These are phyloP conservation scores for Nibea albiflora DNA, from an alignment of 2,113 vertebrate species.

Conservation along the genomic window DNA sequence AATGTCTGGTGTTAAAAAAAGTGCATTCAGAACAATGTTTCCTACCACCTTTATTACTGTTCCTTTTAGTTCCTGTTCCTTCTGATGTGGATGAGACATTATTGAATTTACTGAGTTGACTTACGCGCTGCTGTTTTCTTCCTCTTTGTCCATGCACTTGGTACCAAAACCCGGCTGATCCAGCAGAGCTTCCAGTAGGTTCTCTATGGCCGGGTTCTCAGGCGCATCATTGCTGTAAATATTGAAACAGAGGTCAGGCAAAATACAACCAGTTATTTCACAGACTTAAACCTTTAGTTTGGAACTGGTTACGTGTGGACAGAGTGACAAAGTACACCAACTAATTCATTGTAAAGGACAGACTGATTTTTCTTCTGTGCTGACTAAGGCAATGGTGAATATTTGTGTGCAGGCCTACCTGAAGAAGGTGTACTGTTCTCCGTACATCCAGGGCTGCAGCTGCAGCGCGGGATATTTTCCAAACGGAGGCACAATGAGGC, in stretches of 20 bases:
- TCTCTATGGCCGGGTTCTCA: conserved; percentile 62
- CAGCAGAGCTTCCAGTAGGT: conserved; percentile 85
- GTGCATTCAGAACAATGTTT: neutral
- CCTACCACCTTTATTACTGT: neutral
- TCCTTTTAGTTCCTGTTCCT: neutral
- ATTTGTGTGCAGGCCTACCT: conserved; percentile 80
- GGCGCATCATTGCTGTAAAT: conserved; percentile 86
- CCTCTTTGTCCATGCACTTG: conserved; percentile 73
- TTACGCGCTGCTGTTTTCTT: conserved; percentile 68
- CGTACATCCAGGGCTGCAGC: conserved; percentile 90
- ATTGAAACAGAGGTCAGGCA: conserved; percentile 9
- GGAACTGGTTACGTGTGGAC: neutral
- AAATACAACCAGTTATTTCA: neutral
- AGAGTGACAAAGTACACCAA: neutral
- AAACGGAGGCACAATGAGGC: conserved; percentile 88
- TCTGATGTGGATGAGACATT: conserved; percentile 1
- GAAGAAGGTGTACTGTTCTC: conserved; percentile 90
- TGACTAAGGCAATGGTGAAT: neutral
- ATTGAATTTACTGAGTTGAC: conserved; percentile 6
- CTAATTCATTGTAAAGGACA: neutral
- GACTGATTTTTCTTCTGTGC: neutral
- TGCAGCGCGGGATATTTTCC: conserved; percentile 86
- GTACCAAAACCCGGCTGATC: conserved; percentile 86
- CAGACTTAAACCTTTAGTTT: neutral
- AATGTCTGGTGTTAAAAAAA: neutral